These are phyloP conservation scores for Pseudochromis fuscus DNA, from an alignment of 2,797 vertebrate genomes.

Conservation along the genomic window DNA sequence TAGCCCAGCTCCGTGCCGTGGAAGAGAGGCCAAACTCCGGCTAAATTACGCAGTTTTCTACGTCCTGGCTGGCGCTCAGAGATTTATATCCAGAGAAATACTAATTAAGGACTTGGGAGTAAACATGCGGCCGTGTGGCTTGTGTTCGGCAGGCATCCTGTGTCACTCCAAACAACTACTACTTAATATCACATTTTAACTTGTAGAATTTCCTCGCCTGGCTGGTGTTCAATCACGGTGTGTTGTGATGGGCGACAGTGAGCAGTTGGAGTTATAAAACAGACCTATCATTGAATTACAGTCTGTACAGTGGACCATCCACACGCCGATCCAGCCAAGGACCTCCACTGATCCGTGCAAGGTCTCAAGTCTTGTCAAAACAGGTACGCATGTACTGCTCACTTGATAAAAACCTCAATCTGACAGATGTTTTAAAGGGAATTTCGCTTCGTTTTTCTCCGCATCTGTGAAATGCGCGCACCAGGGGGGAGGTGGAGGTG, in stretches of 20 bases:
- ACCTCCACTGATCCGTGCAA: background rate
- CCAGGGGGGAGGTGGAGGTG: no score
- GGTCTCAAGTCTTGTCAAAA: background rate
- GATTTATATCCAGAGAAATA: background rate
- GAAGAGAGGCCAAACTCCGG: constrained; percentile 67
- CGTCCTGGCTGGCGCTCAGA: background rate
- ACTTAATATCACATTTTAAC: constrained; percentile 43
- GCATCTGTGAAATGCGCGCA: constrained; percentile 36
- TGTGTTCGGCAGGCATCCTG: background rate
- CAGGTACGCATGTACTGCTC: no score
- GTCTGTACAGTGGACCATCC: constrained; percentile 1
- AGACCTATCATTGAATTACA: constrained; percentile 4
- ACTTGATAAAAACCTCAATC: background rate
- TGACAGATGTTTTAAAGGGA: constrained; percentile 19
- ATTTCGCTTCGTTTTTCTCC: background rate
- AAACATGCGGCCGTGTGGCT: background rate
- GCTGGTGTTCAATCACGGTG: background rate
- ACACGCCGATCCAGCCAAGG: constrained; percentile 4
- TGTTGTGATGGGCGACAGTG: background rate
- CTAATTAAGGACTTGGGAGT: background rate
- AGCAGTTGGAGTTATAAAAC: constrained; percentile 50
- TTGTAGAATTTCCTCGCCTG: constrained; percentile 34
- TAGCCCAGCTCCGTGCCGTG: constrained; percentile 48
- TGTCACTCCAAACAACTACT: constrained; percentile 6
- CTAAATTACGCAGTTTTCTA: constrained; percentile 49